Evolutionary conservation across 2,888 invertebrate genomes (phyloP), one percentile per base, ranked within the genome.

Genomic region (Mycogona germanica): DNA sequence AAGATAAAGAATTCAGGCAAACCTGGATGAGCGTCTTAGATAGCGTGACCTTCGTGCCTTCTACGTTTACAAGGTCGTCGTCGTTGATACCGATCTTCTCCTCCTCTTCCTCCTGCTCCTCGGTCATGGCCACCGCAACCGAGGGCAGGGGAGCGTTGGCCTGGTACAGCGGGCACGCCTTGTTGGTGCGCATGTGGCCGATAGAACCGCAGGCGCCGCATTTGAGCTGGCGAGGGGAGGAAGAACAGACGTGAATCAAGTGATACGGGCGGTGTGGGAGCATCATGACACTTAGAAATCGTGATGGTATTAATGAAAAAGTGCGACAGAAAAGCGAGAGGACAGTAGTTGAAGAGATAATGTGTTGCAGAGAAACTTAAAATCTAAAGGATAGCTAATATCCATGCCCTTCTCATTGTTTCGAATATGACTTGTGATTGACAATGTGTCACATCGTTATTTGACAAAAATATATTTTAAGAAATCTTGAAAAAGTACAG

Each of bases 181-280:
- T 95, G 73, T 98, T 98, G 0, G 97, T 98, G 52, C 95, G 69
- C 81, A 82, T 81, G 66, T 81, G 81, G 9, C 81, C 81, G 23
- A 76, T 73, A 38, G 67, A 88, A 7, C 96, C 96, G 71, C 98
- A 98, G 7, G 96, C 96, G 9, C 96, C 95, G 71, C 97, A 97
- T 75, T 93, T 84, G 57, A 96, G 75, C 74, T 74, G 63, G 2
- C 19, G 38, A 49, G 37, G n/a, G n/a, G n/a, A n/a, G n/a, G n/a
- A n/a, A n/a, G n/a, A n/a, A n/a, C n/a, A n/a, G n/a, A n/a, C n/a
- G n/a, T n/a, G n/a, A n/a, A n/a, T n/a, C n/a, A n/a, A n/a, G n/a
- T n/a, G n/a, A n/a, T n/a, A n/a, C n/a, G n/a, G n/a, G n/a, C n/a
- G n/a, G n/a, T n/a, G n/a, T n/a, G 35, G 14, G 14, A 14, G 14